Percentiles rank a stretch among this genome's conserved stretches.
These are phyloP conservation scores for Octodon degus DNA, from an alignment of 2,113 vertebrate species.

Conservation along the genomic window DNA sequence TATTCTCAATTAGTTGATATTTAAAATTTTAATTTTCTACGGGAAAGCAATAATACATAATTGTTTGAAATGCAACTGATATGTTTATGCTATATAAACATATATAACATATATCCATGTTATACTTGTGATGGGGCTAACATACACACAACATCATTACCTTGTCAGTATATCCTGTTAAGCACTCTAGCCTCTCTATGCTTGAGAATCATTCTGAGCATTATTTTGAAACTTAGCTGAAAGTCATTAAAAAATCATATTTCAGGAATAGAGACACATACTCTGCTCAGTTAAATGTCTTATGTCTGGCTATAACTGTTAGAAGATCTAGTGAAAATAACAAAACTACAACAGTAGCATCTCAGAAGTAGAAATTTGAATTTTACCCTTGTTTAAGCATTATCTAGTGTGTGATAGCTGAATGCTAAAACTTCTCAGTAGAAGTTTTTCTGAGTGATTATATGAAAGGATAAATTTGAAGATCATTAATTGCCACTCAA, in stretches of 20 bases:
- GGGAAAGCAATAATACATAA: neutral
- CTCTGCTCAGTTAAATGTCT: neutral
- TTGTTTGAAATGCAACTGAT: neutral
- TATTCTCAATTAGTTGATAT: neutral
- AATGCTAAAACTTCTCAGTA: neutral
- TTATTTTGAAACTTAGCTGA: neutral
- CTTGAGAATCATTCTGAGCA: neutral
- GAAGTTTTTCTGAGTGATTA: constrained; percentile 26
- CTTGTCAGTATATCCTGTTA: neutral
- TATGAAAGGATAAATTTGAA: constrained; percentile 41
- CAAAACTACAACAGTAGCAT: neutral
- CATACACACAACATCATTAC: neutral
- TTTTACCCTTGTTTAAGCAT: neutral
- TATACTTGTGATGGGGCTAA: neutral
- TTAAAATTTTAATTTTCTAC: neutral
- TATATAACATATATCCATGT: too few relatives aligned
- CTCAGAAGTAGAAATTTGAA: neutral
- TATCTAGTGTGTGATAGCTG: neutral
- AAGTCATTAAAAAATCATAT: constrained; percentile 14
- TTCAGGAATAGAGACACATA: neutral
- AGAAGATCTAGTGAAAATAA: neutral
- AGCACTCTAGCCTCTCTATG: neutral
- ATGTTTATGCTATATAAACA: too few relatives aligned
- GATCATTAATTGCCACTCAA: constrained; percentile 23
- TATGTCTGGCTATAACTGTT: neutral